Evolutionary conservation across 2,113 vertebrate genomes (phyloP).

Genomic region (Leptodactylus fuscus): DNA sequence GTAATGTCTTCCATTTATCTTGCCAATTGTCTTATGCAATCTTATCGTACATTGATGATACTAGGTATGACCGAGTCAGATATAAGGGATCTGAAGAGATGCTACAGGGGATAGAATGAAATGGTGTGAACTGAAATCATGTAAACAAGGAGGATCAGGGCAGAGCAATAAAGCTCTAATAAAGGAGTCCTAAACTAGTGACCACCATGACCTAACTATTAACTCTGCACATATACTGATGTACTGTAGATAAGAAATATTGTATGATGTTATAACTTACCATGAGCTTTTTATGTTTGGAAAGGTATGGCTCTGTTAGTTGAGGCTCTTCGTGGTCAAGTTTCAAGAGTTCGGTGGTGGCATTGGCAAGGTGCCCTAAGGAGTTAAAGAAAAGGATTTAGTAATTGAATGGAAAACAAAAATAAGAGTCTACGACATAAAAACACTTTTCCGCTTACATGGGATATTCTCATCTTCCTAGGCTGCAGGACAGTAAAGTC

Average conservation of each 20-base stretch:
- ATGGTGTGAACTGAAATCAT: not conserved
- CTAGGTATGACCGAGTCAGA: too few relatives aligned
- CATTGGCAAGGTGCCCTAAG: slow-evolving; percentile 93
- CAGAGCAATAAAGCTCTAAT: too few relatives aligned
- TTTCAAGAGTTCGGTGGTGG: slow-evolving; percentile 93
- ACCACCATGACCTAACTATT: not conserved
- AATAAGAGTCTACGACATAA: too few relatives aligned
- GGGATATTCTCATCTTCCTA: too few relatives aligned
- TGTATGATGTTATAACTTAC: slow-evolving; percentile 72
- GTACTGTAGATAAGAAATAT: too few relatives aligned
- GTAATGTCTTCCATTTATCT: too few relatives aligned
- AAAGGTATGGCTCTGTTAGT: slow-evolving; percentile 96
- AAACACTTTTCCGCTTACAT: too few relatives aligned
- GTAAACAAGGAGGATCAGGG: too few relatives aligned
- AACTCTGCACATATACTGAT: too few relatives aligned
- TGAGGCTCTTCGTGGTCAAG: slow-evolving; percentile 94
- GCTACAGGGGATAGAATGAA: not conserved
- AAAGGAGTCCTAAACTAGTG: not conserved
- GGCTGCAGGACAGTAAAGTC: too few relatives aligned
- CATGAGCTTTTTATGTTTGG: slow-evolving; percentile 99
- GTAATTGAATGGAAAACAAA: not conserved
- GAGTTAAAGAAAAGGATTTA: slow-evolving; percentile 49
- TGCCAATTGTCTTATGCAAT: too few relatives aligned
- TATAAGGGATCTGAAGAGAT: not conserved
- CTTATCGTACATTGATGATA: too few relatives aligned